Conservation (phyloP, 2,888 invertebrate species). For the Trachelus stipa region DNA sequence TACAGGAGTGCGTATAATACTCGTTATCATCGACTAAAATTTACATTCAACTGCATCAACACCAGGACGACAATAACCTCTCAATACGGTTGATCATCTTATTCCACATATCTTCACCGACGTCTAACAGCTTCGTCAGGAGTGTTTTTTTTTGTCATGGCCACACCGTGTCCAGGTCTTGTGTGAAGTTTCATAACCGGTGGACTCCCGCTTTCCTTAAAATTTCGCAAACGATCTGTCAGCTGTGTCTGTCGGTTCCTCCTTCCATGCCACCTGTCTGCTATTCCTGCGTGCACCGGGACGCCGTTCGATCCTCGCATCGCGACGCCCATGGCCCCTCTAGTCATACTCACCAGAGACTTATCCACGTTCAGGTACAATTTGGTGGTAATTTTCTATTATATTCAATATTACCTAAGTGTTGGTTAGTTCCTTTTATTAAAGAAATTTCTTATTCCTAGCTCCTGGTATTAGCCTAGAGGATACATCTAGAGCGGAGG, state of each 20-base stretch:
- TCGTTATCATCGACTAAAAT: neutral
- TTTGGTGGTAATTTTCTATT: neutral
- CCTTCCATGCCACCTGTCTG: constrained; percentile 41
- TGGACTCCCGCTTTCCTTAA: constrained; percentile 27
- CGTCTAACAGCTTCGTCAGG: neutral
- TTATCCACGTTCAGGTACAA: constrained; percentile 3
- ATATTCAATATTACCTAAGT: neutral
- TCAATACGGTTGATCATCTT: neutral
- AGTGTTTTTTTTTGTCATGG: constrained; percentile 19
- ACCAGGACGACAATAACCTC: neutral
- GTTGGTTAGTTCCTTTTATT: neutral
- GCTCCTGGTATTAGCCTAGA: neutral
- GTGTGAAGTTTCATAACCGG: constrained; percentile 38
- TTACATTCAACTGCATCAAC: neutral
- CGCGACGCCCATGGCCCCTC: neutral
- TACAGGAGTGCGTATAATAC: neutral
- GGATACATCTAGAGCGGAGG: constrained; percentile 7
- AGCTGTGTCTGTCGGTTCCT: constrained; percentile 28
- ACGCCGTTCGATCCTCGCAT: neutral
- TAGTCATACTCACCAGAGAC: neutral
- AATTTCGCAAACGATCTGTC: constrained; percentile 40
- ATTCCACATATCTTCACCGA: neutral
- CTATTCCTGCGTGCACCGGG: constrained; percentile 3
- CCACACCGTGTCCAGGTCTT: constrained; percentile 17
- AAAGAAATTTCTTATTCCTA: neutral